Evolutionary conservation across 2,797 vertebrate genomes (phyloP).

Genomic region (Spea hammondii): DNA sequence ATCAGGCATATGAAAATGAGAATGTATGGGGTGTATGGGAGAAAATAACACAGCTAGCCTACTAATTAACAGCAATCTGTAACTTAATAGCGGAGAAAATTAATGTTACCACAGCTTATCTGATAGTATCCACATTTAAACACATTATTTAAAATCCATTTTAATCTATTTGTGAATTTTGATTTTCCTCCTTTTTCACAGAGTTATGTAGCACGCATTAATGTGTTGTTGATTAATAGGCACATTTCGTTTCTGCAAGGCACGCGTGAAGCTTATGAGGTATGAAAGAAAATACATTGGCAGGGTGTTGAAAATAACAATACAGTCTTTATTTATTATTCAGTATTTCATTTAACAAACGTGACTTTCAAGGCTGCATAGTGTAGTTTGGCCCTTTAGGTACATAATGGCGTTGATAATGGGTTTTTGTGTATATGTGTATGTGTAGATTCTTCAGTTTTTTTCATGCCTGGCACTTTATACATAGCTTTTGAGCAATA

Average conservation of each 20-base stretch:
- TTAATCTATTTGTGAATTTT: neutral
- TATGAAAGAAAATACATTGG: constrained; percentile 36
- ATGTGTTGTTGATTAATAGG: constrained; percentile 45
- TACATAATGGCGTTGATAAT: neutral
- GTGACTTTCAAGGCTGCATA: neutral
- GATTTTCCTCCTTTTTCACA: neutral
- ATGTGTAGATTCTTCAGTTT: too few relatives aligned
- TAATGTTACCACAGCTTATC: too few relatives aligned
- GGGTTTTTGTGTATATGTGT: too few relatives aligned
- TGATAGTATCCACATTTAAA: too few relatives aligned
- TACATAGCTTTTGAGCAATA: too few relatives aligned
- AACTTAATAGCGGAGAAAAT: too few relatives aligned
- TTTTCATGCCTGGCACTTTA: too few relatives aligned
- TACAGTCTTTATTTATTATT: constrained; percentile 1
- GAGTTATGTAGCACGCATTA: constrained; percentile 31
- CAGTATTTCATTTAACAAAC: neutral
- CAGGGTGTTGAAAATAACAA: constrained; percentile 29
- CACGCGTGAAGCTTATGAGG: constrained; percentile 43
- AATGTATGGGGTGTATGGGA: too few relatives aligned
- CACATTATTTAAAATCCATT: too few relatives aligned
- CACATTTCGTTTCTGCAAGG: constrained; percentile 41
- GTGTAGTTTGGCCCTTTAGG: neutral
- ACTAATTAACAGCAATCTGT: too few relatives aligned
- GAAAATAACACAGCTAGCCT: too few relatives aligned
- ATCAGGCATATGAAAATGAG: too few relatives aligned